phyloP scores from a whole-genome alignment of 2,797 vertebrate genomes.

The Chaetophractus vellerosus region DNA sequence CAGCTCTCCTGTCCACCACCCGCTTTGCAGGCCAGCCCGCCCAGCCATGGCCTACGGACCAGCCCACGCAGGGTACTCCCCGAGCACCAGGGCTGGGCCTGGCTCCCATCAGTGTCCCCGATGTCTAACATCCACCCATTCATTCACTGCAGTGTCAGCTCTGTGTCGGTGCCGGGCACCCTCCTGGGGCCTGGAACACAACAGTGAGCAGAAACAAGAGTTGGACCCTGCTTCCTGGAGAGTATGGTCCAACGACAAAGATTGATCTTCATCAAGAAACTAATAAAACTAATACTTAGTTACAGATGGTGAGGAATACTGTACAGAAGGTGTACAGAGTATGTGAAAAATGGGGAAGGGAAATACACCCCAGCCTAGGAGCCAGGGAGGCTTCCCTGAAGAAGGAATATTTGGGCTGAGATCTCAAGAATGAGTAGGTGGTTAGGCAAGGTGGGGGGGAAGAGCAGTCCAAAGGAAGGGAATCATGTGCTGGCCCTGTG shows the following conservation, averaged over 20 bases:
- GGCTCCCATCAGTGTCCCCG: neutral
- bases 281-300: neutral
- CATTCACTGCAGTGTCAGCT: neutral
- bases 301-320: neutral
- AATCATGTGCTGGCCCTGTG: neutral
- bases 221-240: neutral
- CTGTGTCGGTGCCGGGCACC: neutral
- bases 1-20: neutral
- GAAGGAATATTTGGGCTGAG: neutral
- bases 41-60: too few relatives aligned
- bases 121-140: neutral
- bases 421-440: conserved; percentile 4
- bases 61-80: neutral
- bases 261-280: neutral
- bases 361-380: neutral
- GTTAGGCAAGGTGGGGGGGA: neutral
- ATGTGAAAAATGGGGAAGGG: neutral
- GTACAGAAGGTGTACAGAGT: neutral
- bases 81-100: neutral
- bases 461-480: neutral
- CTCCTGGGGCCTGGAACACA: neutral
- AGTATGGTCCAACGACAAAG: neutral
- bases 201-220: neutral
- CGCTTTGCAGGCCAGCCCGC: neutral
- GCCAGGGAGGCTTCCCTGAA: neutral